A percentile compares a stretch with the other conserved stretches of the same genome.
Evolutionary conservation across 2,888 invertebrate species (phyloP).

Genomic region (Oxyscelio sp.): DNA sequence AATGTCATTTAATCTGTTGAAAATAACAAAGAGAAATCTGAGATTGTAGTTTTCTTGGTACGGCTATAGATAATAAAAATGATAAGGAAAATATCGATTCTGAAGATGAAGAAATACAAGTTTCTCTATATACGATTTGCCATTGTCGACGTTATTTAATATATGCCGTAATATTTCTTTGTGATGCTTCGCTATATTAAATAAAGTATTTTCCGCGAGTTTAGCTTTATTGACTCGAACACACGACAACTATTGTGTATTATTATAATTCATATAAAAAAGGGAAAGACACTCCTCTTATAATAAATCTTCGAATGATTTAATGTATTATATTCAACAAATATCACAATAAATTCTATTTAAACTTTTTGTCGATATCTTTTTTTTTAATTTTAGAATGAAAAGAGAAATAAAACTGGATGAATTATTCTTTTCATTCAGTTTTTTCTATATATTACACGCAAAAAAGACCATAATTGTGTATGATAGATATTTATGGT

Average conservation of each 20-base stretch:
- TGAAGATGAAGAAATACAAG: constrained; percentile 52
- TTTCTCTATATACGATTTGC: constrained; percentile 41
- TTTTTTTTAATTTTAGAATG: no score
- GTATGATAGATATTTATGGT: no score
- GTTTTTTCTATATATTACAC: no score
- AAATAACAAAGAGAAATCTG: constrained; percentile 59
- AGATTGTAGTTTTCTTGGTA: constrained; percentile 63
- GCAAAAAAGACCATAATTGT: no score
- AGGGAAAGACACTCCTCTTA: no score
- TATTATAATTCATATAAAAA: background rate
- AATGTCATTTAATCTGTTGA: constrained; percentile 64
- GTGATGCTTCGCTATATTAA: constrained; percentile 27
- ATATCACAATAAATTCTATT: no score
- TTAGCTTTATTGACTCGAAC: constrained; percentile 11
- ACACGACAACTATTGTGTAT: constrained; percentile 7
- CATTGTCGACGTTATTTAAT: constrained; percentile 50
- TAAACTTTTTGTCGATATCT: no score
- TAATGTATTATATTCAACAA: no score
- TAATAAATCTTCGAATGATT: no score
- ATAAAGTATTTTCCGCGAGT: background rate
- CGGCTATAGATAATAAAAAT: constrained; percentile 55
- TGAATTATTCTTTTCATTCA: no score
- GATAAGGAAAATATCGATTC: constrained; percentile 63
- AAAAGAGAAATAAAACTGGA: no score
- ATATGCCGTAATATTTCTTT: constrained; percentile 37